Evolutionary conservation across 1,140 invertebrate genomes (phyloP), one percentile per base, ranked within the genome.

Genomic region (Ips typographus): DNA sequence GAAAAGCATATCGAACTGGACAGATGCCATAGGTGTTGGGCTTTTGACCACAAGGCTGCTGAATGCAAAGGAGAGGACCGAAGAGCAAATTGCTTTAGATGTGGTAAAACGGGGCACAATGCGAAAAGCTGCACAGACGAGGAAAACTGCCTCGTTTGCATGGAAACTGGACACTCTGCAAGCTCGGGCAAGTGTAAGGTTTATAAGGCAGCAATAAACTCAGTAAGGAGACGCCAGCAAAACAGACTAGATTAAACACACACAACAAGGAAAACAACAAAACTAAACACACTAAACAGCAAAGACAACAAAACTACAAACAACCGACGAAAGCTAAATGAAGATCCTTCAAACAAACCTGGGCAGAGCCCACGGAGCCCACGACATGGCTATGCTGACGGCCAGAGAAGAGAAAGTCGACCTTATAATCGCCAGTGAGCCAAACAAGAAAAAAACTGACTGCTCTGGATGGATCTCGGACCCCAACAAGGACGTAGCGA

Each of bases 1-100:
- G 42, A 62, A 36, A 55, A 57, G 42, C 55, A 42, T 36, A 37
- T 73, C 4, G n/a, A 68, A 40, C 5, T 71, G 2, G 6, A 42
- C 40, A 73, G 49, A 53, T 74, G 73, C 40, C 55, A 36, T 2
- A 74, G 58, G 44, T 71, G 73, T 61, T 74, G 73, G 71, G 49
- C 5, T 2, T 44, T 38, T 7, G 69, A 42, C 3, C 71, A 74
- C 43, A n/a, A 2, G 2, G 53, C 6, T 36, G 7, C 8, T 2
- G 41, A 70, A 6, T 74, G 71, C 43, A 36, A 64, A n/a, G 68
- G 65, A 37, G 44, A 57, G 0, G 67, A 73, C 36, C 56, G 71
- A 37, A 63, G 36, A 6, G 37, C 41, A 22, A 6, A 38, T 1
- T 72, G 73, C 59, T 44, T 7, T 36, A 63, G 61, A 37, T 74